Evolutionary conservation across 2,113 vertebrate species (phyloP), one percentile per base, ranked within the genome.

Genomic region (Cyanoramphus novaezelandiae): DNA sequence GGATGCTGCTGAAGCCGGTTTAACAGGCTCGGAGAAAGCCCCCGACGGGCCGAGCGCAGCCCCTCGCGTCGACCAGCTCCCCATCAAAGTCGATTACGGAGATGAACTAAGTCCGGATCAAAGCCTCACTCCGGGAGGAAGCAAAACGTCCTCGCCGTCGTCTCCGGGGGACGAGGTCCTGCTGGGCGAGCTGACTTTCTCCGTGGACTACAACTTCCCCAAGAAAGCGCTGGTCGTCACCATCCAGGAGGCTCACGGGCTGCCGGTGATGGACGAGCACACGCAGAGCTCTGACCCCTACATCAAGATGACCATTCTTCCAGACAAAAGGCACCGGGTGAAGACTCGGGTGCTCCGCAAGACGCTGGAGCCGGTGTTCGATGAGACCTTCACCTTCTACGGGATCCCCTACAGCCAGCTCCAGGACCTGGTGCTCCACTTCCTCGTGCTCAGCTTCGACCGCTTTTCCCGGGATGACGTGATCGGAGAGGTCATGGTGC

Each of bases 351-450:
- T 99, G 5, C 98, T 99, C 21, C 98, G 99, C 93, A 99, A 99
- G 97, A 99, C 99, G 0, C 98, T 99, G 80, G 99, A 99, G 67
- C 99, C 99, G 0, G 98, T 99, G 14, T 99, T 99, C 1, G 99
- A 99, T 1, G 99, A 99, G 97, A 99, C 99, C 94, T 99, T 99
- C 98, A 99, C 99, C 69, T 99, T 99, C 97, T 99, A 99, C 0
- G 99, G 99, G 17, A 98, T 99, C 93, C 98, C 99, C 0, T 99
- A 99, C 97, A 99, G 99, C 98, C 97, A 99, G 52, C 98, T 99
- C 8, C 98, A 99, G 29, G 99, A 99, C 67, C 97, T 99, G 96
- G 99, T 99, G 20, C 98, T 99, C 62, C 99, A 99, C 97, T 99
- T 99, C 98, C 98, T 99, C 2, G 99, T 99, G 37, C 97, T 99